phyloP scores from a whole-genome alignment of 2,888 invertebrate species.

The Diplazon laetatorius region DNA sequence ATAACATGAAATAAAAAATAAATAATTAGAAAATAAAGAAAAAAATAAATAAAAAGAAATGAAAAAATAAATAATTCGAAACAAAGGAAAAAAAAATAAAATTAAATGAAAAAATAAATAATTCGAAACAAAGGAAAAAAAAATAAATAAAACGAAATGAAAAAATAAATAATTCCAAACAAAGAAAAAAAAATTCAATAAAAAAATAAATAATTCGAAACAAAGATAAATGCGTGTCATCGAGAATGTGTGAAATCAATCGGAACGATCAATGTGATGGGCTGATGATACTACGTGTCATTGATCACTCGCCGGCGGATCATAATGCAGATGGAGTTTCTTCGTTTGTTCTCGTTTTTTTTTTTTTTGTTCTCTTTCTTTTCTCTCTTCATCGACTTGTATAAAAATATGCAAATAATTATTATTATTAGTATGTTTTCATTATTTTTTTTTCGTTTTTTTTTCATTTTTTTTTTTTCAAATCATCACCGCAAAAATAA shows the following conservation, averaged over 20 bases:
- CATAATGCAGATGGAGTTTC: constrained; percentile 61
- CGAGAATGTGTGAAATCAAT: constrained; percentile 56
- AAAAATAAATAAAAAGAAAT: no score
- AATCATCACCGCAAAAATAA: constrained; percentile 69
- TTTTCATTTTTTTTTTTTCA: constrained; percentile 72
- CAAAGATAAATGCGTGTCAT: constrained; percentile 47
- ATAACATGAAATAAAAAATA: no score
- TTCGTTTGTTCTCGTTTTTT: constrained; percentile 35
- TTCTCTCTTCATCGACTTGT: constrained; percentile 66
- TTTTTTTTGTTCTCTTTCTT: constrained; percentile 25
- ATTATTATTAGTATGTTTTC: no score
- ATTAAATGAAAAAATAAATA: no score
- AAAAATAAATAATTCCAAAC: no score
- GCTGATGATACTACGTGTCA: constrained; percentile 64
- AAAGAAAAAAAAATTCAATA: no score
- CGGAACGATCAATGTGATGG: constrained; percentile 61
- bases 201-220: constrained; percentile 33
- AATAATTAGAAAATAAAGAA: no score
- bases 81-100: no score
- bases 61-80: no score
- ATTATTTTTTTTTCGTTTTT: no score
- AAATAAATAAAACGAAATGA: no score
- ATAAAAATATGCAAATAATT: constrained; percentile 78
- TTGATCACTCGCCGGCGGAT: constrained; percentile 59
- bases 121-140: no score